phyloP scores from a whole-genome alignment of 2,888 invertebrate species.

The Orgyia antiqua region DNA sequence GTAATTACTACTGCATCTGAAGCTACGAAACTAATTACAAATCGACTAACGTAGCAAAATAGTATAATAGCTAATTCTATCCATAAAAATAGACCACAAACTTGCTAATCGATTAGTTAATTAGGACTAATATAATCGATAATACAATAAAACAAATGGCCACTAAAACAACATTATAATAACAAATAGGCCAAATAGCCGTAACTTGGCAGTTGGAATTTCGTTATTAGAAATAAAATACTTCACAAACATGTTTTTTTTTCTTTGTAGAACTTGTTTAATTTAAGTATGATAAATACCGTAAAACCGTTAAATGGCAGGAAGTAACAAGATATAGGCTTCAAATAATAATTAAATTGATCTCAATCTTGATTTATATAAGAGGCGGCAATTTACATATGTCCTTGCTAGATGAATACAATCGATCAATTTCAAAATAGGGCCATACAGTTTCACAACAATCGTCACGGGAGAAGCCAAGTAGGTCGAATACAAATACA shows the following conservation, averaged over 20 bases:
- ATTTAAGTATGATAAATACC: too few species aligned
- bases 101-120: constrained; percentile 61
- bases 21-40: constrained; percentile 26
- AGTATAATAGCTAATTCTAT: constrained; percentile 49
- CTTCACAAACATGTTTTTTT: too few species aligned
- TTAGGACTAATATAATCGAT: constrained; percentile 67
- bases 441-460: constrained; percentile 46
- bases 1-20: constrained; percentile 17
- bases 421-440: constrained; percentile 46
- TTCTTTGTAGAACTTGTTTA: too few species aligned
- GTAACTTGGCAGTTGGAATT: too few species aligned
- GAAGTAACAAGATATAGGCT: too few species aligned
- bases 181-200: constrained; percentile 22
- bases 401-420: too few species aligned
- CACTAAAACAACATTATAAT: constrained; percentile 7
- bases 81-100: constrained; percentile 46
- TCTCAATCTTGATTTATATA: too few species aligned
- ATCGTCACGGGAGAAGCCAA: constrained; percentile 41
- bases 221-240: too few species aligned
- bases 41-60: constrained; percentile 34
- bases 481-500: constrained; percentile 47
- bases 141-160: too few species aligned
- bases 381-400: too few species aligned
- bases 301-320: too few species aligned
- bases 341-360: too few species aligned